A percentile compares a stretch with the other conserved stretches of the same genome.
These are phyloP conservation scores for Metaphire vulgaris DNA, from an alignment of 1,140 invertebrate species.

Conservation along the genomic window DNA sequence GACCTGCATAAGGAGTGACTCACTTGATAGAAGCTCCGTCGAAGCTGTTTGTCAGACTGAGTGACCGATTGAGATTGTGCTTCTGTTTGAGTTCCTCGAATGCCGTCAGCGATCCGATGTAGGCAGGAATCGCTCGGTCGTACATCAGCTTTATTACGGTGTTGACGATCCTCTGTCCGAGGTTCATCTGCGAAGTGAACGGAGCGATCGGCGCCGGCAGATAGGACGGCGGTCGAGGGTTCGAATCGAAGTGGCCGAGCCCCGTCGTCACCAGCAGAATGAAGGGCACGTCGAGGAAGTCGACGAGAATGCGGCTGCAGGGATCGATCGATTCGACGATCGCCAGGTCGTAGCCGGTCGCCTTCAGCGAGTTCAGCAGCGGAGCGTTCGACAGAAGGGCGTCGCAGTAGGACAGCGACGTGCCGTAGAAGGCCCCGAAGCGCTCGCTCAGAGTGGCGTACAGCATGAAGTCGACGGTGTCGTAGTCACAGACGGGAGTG, in stretches of 20 bases:
- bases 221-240: constrained; percentile 25
- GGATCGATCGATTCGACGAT: constrained; percentile 26
- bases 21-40: constrained; percentile 17
- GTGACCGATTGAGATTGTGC: constrained; percentile 12
- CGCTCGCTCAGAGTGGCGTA: constrained; percentile 6
- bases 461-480: constrained; percentile 23
- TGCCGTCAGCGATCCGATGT: constrained; percentile 11
- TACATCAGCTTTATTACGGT: constrained; percentile 26
- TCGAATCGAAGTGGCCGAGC: constrained; percentile 21
- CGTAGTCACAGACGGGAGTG: constrained; percentile 19
- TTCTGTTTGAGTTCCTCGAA: constrained; percentile 23
- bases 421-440: constrained; percentile 8
- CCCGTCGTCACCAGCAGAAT: constrained; percentile 24
- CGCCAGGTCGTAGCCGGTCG: constrained; percentile 15
- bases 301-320: constrained; percentile 23
- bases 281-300: constrained; percentile 24
- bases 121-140: constrained; percentile 12
- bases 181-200: constrained; percentile 21
- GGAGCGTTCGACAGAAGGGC: constrained; percentile 15
- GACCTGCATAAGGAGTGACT: too few relatives aligned
- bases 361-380: constrained; percentile 16
- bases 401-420: constrained; percentile 16
- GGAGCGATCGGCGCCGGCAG: constrained; percentile 19
- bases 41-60: constrained; percentile 16
- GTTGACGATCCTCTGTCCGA: constrained; percentile 20